phyloP scores from a whole-genome alignment of 2,888 invertebrate species.

The Orthosia incerta region DNA sequence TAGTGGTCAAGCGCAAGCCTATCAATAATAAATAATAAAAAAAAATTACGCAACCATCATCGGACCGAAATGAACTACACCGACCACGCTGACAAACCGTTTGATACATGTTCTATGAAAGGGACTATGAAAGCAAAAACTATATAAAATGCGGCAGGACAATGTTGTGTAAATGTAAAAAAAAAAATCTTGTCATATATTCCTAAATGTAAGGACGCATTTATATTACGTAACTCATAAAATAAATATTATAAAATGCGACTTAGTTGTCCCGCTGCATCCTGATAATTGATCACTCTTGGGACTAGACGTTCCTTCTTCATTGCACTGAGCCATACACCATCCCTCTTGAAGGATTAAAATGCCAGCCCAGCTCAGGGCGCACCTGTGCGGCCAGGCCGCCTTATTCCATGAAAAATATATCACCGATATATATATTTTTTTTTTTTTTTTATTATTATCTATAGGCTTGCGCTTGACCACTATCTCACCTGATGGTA shows the following conservation, averaged over 20 bases:
- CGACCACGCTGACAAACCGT: slow-evolving; percentile 34
- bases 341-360: slow-evolving; percentile 77
- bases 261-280: slow-evolving; percentile 33
- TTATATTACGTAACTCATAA: neutral
- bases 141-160: neutral
- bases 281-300: slow-evolving; percentile 72
- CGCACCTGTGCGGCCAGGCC: slow-evolving; percentile 75
- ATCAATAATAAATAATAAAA: no score
- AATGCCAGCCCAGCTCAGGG: slow-evolving; percentile 70
- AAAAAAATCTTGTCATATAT: neutral
- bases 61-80: slow-evolving; percentile 45
- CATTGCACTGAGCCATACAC: slow-evolving; percentile 70
- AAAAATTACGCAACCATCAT: slow-evolving; percentile 12
- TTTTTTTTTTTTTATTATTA: no score
- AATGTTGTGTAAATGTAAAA: neutral
- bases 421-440: slow-evolving; percentile 18
- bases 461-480: no score
- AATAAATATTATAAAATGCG: slow-evolving; percentile 28
- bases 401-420: slow-evolving; percentile 68
- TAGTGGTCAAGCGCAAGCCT: no score
- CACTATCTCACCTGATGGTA: no score
- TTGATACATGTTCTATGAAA: slow-evolving; percentile 40
- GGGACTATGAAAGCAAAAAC: slow-evolving; percentile 26
- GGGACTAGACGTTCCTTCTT: slow-evolving; percentile 66
- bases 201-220: neutral